Base-by-base conservation (phyloP, 2,888 invertebrate species). In the Sturmia bella region DNA sequence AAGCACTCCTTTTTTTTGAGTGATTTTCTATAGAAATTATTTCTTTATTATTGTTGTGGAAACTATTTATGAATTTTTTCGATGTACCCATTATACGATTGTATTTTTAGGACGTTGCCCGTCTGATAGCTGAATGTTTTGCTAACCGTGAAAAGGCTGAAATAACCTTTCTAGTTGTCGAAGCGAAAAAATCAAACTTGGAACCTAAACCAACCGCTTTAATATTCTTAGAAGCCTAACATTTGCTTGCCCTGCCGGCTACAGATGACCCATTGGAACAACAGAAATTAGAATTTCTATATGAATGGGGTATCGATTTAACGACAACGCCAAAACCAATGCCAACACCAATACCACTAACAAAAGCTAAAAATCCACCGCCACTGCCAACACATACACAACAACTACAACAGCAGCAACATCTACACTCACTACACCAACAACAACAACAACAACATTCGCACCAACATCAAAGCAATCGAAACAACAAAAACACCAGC, bases 121-220 rank as follows among this genome's bases (percentile, higher is more conserved):
- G 96, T 86, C 93, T 97, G 84, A 98, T 98, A 89, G 98, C 98
- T 15, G 97, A 97, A 90, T 96, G 97, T 85, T 98, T 97, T 92
- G 97, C 97, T 75, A 95, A 97, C 91, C 94, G 95, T 89, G 95
- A 96, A 89, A 95, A 96, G 89, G 92, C 93, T 91, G 95, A 96
- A 90, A 97, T 98, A 91, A 97, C 97, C 92, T 97, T 98, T 92
- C 93, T 98, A 89, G 98, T 98, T 86, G 95, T 97, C 85, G 97
- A 97, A 92, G 96, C 97, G 86, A 97, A 97, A 92, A 96, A 96
- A 92, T 96, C 96, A 88, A 96, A 97, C 91, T 92, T 96, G 92
- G 97, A 97, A 92, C 96, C 96, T 87, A 97, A 97, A 92, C 97
- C 96, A 86, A 96, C 97, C 88, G 96, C 97, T 86, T 92, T 96